Percentiles rank a stretch among this genome's conserved stretches.
Conservation (phyloP, 2,113 vertebrate species). For the Ceyx melanurus region DNA sequence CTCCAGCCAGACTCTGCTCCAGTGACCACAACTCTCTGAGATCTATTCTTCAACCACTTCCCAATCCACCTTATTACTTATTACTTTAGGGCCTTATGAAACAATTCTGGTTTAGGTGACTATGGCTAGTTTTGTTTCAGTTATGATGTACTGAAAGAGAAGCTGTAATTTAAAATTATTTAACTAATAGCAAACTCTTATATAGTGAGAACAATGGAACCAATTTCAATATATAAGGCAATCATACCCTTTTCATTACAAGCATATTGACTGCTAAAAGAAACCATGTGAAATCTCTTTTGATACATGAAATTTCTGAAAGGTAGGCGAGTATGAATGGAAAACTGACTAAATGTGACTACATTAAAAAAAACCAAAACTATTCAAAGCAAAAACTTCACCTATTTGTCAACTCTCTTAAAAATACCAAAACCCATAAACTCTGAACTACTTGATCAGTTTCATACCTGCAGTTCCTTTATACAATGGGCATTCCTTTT, state of each 20-base stretch:
- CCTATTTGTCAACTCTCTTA: neutral
- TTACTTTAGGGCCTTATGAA: accelerated
- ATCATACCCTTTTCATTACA: neutral
- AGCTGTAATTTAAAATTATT: neutral
- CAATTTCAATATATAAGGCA: neutral
- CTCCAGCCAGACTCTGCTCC: too few relatives aligned
- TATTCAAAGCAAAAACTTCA: neutral
- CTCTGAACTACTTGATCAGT: neutral
- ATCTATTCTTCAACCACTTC: too few relatives aligned
- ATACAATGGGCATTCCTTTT: conserved; percentile 88
- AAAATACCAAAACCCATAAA: neutral
- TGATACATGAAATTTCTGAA: neutral
- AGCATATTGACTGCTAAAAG: neutral
- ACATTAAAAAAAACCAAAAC: neutral
- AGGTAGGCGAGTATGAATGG: neutral
- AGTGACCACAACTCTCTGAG: too few relatives aligned
- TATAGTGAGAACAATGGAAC: neutral
- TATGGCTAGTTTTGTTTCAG: neutral
- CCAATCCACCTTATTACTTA: too few relatives aligned
- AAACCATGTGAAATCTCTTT: neutral
- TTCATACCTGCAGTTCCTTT: conserved; percentile 83
- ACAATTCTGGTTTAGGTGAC: neutral
- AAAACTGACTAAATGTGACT: neutral
- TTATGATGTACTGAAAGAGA: neutral
- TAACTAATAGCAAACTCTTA: neutral